Evolutionary conservation across 1,140 invertebrate species (phyloP).

Genomic region (Muscidifurax raptorellus): DNA sequence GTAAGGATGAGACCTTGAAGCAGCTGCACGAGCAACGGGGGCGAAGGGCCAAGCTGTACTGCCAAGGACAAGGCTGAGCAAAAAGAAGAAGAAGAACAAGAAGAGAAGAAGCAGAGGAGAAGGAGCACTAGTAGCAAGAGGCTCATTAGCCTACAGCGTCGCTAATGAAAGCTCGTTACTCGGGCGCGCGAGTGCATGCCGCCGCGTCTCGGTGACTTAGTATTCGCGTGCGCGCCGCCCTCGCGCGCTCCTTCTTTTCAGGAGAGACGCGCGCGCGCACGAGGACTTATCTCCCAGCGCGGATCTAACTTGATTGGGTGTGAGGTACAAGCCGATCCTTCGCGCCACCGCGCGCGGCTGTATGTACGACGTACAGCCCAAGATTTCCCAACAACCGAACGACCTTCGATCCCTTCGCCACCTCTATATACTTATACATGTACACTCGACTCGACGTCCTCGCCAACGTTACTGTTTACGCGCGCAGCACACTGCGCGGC

Average conservation of each 20-base stretch:
- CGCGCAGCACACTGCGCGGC: not conserved
- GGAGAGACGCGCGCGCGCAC: constrained; percentile 23
- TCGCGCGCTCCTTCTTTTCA: constrained; percentile 58
- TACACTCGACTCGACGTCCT: too few species aligned
- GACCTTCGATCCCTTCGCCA: constrained; percentile 9
- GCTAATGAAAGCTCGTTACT: constrained; percentile 75
- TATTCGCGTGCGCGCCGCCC: constrained; percentile 54
- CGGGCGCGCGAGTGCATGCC: constrained; percentile 61
- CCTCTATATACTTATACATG: too few species aligned
- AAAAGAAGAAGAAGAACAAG: constrained; percentile 47
- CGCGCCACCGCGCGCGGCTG: constrained; percentile 61
- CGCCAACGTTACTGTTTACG: not conserved
- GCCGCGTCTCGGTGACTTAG: constrained; percentile 60
- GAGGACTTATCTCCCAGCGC: constrained; percentile 68
- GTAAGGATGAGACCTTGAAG: constrained; percentile 20
- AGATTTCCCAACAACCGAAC: constrained; percentile 58
- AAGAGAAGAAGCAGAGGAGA: constrained; percentile 52
- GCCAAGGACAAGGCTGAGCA: constrained; percentile 46
- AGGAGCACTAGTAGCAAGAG: constrained; percentile 61
- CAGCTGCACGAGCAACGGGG: not conserved
- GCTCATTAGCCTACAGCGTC: constrained; percentile 75
- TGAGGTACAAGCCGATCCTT: constrained; percentile 72
- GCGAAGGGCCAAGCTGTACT: constrained; percentile 11
- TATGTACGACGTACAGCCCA: constrained; percentile 47
- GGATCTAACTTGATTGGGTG: constrained; percentile 74